Conservation (phyloP, 1,140 invertebrate genomes). For the Eriocheir sinensis region DNA sequence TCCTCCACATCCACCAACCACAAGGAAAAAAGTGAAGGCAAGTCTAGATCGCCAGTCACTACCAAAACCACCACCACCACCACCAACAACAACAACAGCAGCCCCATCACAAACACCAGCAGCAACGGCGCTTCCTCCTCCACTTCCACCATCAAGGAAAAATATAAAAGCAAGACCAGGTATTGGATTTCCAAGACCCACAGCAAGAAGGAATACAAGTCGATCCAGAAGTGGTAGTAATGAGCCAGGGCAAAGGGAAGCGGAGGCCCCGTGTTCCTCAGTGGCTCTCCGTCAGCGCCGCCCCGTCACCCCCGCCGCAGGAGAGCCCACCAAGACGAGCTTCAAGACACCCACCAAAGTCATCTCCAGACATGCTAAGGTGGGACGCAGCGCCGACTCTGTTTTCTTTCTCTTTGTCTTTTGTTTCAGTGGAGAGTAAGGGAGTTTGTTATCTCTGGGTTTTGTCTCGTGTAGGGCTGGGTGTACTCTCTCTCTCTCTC, state of each 20-base stretch:
- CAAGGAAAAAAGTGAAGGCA: not conserved
- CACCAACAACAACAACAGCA: too few relatives aligned
- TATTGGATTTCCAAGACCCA: not conserved
- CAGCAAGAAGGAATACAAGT: not conserved
- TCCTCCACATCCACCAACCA: not conserved
- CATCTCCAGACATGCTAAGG: not conserved
- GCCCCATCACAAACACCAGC: too few relatives aligned
- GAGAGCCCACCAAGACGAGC: not conserved
- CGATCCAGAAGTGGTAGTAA: not conserved
- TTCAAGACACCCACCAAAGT: not conserved
- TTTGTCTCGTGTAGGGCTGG: too few relatives aligned
- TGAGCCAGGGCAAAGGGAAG: not conserved
- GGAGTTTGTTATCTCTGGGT: conserved; percentile 26
- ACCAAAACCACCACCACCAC: not conserved
- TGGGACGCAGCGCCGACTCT: too few relatives aligned
- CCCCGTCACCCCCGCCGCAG: not conserved
- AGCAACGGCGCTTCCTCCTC: too few relatives aligned
- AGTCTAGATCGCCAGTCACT: not conserved
- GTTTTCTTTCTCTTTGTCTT: not conserved
- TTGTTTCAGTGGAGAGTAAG: not conserved
- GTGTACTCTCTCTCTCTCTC: not conserved
- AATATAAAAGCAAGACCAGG: not conserved
- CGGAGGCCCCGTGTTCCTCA: not conserved
- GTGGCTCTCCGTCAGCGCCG: not conserved
- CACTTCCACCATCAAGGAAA: not conserved